Percentiles rank a stretch among this genome's conserved stretches.
These are phyloP conservation scores for Hoplias malabaricus DNA, from an alignment of 2,113 vertebrate species.

Conservation along the genomic window DNA sequence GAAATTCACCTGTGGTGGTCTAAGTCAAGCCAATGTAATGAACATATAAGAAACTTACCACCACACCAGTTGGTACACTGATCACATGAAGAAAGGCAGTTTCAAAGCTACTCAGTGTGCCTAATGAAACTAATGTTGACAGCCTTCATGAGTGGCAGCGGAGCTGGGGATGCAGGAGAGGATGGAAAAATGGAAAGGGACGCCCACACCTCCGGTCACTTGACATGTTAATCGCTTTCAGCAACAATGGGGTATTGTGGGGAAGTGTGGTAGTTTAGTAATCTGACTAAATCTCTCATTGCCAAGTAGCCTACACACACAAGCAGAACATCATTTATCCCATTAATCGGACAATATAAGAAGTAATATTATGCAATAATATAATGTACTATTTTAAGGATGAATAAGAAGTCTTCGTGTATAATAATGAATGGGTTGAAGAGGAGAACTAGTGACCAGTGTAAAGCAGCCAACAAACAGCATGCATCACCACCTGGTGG, in stretches of 20 bases:
- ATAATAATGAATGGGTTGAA: not conserved
- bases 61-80: not conserved
- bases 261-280: constrained; percentile 56
- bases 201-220: constrained; percentile 74
- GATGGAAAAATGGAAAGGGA: constrained; percentile 54
- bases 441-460: not conserved
- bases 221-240: constrained; percentile 75
- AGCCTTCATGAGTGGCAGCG: constrained; percentile 49
- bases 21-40: not conserved
- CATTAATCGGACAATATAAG: not conserved
- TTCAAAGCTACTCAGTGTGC: constrained; percentile 45
- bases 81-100: constrained; percentile 8
- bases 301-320: constrained; percentile 31
- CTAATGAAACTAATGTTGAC: constrained; percentile 23
- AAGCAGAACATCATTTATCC: not conserved
- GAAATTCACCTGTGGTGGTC: not conserved
- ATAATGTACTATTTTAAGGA: not conserved
- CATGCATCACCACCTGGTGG: constrained; percentile 30
- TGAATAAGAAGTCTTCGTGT: not conserved
- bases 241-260: constrained; percentile 78
- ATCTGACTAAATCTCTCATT: constrained; percentile 67
- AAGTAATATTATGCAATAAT: not conserved
- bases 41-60: constrained; percentile 2
- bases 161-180: constrained; percentile 44
- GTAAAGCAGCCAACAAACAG: too few relatives aligned